These are phyloP conservation scores for Erebia palarica DNA, from an alignment of 2,888 invertebrate species.

Conservation along the genomic window DNA sequence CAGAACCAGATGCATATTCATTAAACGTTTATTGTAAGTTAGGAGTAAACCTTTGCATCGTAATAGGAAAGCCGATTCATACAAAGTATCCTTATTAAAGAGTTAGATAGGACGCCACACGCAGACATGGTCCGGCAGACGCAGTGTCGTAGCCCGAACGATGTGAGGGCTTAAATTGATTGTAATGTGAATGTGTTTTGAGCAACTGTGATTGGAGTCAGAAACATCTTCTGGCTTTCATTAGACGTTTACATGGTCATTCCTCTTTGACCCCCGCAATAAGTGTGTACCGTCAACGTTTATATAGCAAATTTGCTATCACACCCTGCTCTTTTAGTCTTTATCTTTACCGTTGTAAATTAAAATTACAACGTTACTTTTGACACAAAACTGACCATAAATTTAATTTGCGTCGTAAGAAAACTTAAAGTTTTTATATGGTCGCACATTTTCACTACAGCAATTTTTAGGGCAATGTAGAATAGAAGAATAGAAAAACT, in stretches of 20 bases:
- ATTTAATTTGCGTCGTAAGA: neutral
- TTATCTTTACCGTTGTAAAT: constrained; percentile 6
- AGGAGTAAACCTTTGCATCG: constrained; percentile 26
- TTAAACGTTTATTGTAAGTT: constrained; percentile 13
- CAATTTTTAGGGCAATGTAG: no score
- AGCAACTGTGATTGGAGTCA: constrained; percentile 73
- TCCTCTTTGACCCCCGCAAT: constrained; percentile 76
- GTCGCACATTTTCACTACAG: no score
- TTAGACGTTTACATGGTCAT: constrained; percentile 75
- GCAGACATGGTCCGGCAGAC: constrained; percentile 64
- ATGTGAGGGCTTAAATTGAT: constrained; percentile 75
- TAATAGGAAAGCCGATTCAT: constrained; percentile 37
- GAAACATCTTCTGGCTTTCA: constrained; percentile 68
- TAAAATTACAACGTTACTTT: neutral
- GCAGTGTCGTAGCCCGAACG: constrained; percentile 65
- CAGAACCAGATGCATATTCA: constrained; percentile 3
- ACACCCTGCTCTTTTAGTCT: neutral
- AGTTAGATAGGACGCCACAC: constrained; percentile 66
- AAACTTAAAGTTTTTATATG: neutral
- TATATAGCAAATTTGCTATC: constrained; percentile 52
- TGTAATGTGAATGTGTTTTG: constrained; percentile 74
- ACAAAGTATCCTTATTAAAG: constrained; percentile 60
- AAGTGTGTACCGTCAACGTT: constrained; percentile 53
- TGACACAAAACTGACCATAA: neutral
- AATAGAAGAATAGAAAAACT: no score